Conservation (phyloP, 2,888 invertebrate genomes). For the Brachynemurus nebulosus region DNA sequence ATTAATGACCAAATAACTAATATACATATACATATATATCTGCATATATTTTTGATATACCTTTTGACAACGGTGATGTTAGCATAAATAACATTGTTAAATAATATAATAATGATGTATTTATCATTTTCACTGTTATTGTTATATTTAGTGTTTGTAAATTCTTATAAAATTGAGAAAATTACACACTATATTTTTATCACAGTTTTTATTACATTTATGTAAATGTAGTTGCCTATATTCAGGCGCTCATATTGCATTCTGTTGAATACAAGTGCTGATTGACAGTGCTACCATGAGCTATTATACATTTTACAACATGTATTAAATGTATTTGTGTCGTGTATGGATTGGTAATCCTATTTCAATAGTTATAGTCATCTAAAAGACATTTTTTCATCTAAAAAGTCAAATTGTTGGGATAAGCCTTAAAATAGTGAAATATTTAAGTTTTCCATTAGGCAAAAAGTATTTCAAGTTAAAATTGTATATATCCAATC, state of each 20-base stretch:
- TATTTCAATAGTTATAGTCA: no score
- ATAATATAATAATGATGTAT: not conserved
- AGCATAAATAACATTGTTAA: not conserved
- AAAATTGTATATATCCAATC: no score
- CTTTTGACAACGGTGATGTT: not conserved
- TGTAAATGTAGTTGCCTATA: constrained; percentile 1
- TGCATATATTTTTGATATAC: not conserved
- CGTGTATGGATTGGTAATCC: no score
- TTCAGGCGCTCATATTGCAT: not conserved
- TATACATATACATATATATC: not conserved
- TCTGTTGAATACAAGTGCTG: constrained; percentile 1
- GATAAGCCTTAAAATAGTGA: no score
- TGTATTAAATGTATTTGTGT: no score
- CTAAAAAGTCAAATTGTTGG: no score
- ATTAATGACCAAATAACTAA: not conserved
- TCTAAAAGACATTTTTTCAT: no score
- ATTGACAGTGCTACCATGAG: no score
- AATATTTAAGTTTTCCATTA: no score
- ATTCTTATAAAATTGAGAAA: not conserved
- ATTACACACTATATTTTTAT: not conserved
- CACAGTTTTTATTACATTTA: constrained; percentile 1
- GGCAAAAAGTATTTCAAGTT: no score
- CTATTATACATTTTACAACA: no score
- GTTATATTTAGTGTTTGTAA: not conserved
- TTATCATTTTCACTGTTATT: not conserved